Base-by-base conservation (phyloP, 2,113 vertebrate genomes). In the Heteronetta atricapilla region DNA sequence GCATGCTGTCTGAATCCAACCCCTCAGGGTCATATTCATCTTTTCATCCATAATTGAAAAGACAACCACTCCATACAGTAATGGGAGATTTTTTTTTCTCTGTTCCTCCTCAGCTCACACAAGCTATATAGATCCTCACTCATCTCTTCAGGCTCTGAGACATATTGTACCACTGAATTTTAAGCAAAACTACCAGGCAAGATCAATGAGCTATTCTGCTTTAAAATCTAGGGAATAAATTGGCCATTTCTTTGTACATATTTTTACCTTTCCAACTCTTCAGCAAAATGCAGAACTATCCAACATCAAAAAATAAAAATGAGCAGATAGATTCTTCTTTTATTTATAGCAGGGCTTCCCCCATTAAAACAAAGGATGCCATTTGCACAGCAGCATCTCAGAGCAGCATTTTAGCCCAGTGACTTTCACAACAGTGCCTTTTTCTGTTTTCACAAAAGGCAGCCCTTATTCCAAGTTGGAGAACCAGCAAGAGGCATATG, bases 21-120 rank as follows among this genome's bases (percentile, higher is more conserved):
- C 95, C 90, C 92, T 94, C 75, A 87, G 94, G 93, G 91, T 97
- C 70, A 92, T 83, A 66, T 52, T 95, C 94, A 86, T 94, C 93
- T 96, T 97, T 96, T 97, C 93, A 97, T 97, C 95, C 93, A 96
- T 97, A 97, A 97, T 94, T 96, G 96, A 97, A 96, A 97, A 97
- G 95, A 97, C 96, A 97, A 86, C 95, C 76, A 93, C 92, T 97
- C 89, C 63, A 88, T 92, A 84, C 76, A 90, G 60, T 91, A 92
- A 82, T 86, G 76, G 92, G 74, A 84, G 68, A 25, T 29, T 72
- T 89, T 89, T 92, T 95, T 78, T 66, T 25, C 10, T 29, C 44
- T 91, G 94, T 83, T 60, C 52, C 42, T 95, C 50, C 82, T 85
- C 44, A 68, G 55, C 62, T 95, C 85, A 96, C 1, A 1, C 66